A percentile compares a stretch with the other conserved stretches of the same genome.
phyloP scores from a whole-genome alignment of 2,888 invertebrate genomes.

The Vesta saturnalis region DNA sequence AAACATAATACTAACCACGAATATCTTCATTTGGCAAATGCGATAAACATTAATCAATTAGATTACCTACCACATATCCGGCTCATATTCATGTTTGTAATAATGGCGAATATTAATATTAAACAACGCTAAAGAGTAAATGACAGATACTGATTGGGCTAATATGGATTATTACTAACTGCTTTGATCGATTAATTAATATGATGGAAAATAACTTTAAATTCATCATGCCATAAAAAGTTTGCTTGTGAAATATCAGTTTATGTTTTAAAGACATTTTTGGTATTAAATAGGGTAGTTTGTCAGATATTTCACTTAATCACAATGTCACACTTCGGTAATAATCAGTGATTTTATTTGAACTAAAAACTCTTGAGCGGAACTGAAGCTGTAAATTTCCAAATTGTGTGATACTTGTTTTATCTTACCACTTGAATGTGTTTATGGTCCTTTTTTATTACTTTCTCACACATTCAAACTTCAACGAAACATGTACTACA shows the following conservation, averaged over 20 bases:
- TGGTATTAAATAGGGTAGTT: no score
- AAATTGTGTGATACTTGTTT: background rate
- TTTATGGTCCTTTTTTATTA: background rate
- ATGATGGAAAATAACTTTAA: no score
- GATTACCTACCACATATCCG: background rate
- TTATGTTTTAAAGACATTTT: no score
- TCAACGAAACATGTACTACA: background rate
- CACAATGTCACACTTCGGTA: background rate
- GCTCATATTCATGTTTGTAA: background rate
- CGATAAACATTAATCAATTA: background rate
- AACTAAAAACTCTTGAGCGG: background rate
- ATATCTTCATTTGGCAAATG: background rate
- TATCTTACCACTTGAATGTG: constrained; percentile 1
- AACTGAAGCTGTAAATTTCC: background rate
- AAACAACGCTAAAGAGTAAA: background rate
- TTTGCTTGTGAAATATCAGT: no score
- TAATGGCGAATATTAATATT: background rate
- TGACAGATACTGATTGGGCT: no score
- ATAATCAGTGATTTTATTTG: background rate
- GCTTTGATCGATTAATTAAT: no score
- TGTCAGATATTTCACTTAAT: background rate
- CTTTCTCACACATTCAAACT: background rate
- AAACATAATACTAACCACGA: background rate
- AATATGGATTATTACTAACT: no score
- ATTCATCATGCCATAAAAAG: no score